Evolutionary conservation across 1,140 invertebrate species (phyloP), one percentile per base, ranked within the genome.

Genomic region (Drosophila seguyi): DNA sequence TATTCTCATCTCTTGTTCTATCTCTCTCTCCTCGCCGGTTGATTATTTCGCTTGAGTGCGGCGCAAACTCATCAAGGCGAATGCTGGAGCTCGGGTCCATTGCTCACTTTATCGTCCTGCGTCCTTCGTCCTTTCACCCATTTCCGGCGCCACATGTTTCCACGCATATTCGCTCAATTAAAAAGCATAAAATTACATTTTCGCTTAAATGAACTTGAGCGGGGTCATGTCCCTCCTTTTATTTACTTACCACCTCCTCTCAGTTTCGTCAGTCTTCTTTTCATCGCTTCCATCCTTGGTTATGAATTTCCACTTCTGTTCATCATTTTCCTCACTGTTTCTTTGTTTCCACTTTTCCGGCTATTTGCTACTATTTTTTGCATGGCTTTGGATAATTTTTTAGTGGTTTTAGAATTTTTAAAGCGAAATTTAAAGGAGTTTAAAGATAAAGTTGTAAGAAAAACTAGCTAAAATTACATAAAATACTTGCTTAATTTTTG

Each of bases 121-220:
- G 45, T 27, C 45, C 27, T 50, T 42, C 44, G 52, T 69, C 29
- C 44, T 44, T 41, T 65, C 45, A 48, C 48, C 45, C 38, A 52
- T 58, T 67, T 69, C n/a, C 61, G 63, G 44, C 57, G 56, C 68
- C 85, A 88, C 77, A 84, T 85, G 85, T 68, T 90, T 58, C 73
- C 74, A 84, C 81, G 85, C 81, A 85, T 90, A 85, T 90, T 85
- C 78, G 81, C 85, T 90, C 85, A 90, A 90, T 90, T 90, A 90
- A 90, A 88, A 90, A 90, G 85, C 86, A 90, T 85, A 90, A 90
- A 90, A 90, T 90, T 90, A 81, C 86, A 90, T 90, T 90, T 84
- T 85, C 78, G 85, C 85, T 85, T 75, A 90, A 88, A 85, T 88
- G 80, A 88, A 90, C 78, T 74, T 76, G 81, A 62, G 74, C 41